Conservation (phyloP, 1,140 invertebrate species). For the Anadara kagoshimensis region DNA sequence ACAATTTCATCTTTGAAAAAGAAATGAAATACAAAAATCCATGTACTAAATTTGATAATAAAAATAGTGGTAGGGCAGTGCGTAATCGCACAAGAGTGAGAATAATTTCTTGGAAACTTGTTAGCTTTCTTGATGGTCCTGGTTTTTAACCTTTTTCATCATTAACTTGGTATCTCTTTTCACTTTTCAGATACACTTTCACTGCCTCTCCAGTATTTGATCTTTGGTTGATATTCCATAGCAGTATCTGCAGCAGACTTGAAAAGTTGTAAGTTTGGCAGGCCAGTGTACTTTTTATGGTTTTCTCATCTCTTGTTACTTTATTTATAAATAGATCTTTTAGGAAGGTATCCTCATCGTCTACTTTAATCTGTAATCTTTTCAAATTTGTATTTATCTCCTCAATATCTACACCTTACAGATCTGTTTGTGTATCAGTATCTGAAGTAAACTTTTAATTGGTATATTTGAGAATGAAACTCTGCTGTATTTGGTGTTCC, state of each 20-base stretch:
- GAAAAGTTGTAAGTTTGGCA: not conserved
- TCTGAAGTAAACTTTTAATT: too few relatives aligned
- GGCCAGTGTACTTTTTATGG: not conserved
- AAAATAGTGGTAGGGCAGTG: not conserved
- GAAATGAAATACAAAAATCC: not conserved
- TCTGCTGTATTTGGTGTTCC: too few relatives aligned
- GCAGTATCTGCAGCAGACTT: not conserved
- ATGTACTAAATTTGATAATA: conserved; percentile 4
- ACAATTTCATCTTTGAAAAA: not conserved
- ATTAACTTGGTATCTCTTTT: too few relatives aligned
- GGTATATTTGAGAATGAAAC: too few relatives aligned
- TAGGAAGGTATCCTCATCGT: not conserved
- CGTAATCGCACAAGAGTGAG: conserved; percentile 1
- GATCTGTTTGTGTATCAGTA: not conserved
- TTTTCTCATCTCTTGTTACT: not conserved
- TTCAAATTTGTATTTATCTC: conserved; percentile 1
- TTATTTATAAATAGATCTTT: not conserved
- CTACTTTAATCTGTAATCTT: not conserved
- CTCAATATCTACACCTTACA: not conserved
- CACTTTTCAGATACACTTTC: conserved; percentile 7
- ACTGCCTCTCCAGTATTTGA: conserved; percentile 18
- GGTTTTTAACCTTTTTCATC: not conserved
- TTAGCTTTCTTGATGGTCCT: not conserved
- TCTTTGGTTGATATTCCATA: conserved; percentile 5
- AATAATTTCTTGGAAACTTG: not conserved